These are phyloP conservation scores for Neotragus moschatus DNA, from an alignment of 2,113 vertebrate genomes.

Conservation along the genomic window DNA sequence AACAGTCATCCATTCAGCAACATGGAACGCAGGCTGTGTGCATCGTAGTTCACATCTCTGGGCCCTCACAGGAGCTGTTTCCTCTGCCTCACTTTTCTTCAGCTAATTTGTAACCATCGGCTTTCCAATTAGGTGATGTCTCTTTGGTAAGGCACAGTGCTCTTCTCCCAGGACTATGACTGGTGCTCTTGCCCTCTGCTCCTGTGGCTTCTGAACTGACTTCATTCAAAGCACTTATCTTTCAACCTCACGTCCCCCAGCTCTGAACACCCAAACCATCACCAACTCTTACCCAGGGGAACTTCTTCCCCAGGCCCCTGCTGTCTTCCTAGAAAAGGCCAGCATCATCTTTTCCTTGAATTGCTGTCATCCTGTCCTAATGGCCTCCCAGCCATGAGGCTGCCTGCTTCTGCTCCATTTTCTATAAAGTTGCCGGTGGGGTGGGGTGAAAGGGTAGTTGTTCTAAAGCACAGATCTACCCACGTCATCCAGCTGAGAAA, in stretches of 20 bases:
- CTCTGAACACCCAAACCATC: not conserved
- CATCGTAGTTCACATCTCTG: not conserved
- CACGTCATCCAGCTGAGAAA: not conserved
- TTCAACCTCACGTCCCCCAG: not conserved
- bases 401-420: not conserved
- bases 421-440: not conserved
- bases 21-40: not conserved
- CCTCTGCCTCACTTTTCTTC: not conserved
- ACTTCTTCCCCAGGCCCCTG: not conserved
- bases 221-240: not conserved
- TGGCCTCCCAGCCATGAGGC: not conserved
- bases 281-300: not conserved
- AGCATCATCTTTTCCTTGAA: not conserved
- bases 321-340: not conserved
- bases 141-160: not conserved
- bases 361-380: not conserved
- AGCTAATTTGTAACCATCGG: not conserved
- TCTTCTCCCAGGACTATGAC: not conserved
- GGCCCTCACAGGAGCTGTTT: not conserved
- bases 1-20: not conserved
- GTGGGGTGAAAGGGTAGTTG: not conserved
- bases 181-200: not conserved
- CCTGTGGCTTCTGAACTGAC: not conserved
- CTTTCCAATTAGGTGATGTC: not conserved
- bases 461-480: not conserved